Conservation (phyloP, 1,140 invertebrate species). For the Drosophila ficusphila region DNA sequence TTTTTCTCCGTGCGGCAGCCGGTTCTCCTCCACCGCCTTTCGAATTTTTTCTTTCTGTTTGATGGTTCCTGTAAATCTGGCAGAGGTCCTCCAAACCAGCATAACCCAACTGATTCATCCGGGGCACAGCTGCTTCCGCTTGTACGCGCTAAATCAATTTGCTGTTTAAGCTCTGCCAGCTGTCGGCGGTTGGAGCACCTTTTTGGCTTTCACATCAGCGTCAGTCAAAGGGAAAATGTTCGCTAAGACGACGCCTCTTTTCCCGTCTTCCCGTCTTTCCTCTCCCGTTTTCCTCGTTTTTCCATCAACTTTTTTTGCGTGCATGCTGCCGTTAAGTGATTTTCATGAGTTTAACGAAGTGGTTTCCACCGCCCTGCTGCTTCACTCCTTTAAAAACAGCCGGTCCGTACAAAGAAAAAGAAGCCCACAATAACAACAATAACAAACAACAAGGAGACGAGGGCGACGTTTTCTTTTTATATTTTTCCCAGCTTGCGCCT, state of each 20-base stretch:
- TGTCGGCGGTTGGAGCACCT: conserved; percentile 51
- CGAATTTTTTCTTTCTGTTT: background rate
- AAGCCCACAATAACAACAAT: conserved; percentile 61
- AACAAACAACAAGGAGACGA: conserved; percentile 39
- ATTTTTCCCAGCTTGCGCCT: conserved; percentile 19
- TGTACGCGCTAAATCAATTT: conserved; percentile 82
- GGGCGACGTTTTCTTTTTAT: conserved; percentile 2
- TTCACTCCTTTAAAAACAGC: conserved; percentile 7
- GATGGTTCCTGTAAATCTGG: conserved; percentile 8
- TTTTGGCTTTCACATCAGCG: conserved; percentile 65
- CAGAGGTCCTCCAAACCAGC: conserved; percentile 16
- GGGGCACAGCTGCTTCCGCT: conserved; percentile 68
- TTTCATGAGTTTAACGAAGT: conserved; percentile 81
- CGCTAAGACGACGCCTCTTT: conserved; percentile 36
- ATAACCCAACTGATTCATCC: conserved; percentile 27
- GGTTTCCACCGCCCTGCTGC: conserved; percentile 20
- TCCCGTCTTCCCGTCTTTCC: no score
- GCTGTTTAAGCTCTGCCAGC: conserved; percentile 68
- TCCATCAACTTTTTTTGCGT: conserved; percentile 32
- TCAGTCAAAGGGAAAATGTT: conserved; percentile 61
- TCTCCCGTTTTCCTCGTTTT: background rate
- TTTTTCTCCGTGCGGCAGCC: background rate
- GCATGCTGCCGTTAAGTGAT: conserved; percentile 74
- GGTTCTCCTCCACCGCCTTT: background rate
- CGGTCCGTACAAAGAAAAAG: conserved; percentile 31